These are phyloP conservation scores for Rhagologus leucostigma DNA, from an alignment of 2,113 vertebrate species.

Conservation along the genomic window DNA sequence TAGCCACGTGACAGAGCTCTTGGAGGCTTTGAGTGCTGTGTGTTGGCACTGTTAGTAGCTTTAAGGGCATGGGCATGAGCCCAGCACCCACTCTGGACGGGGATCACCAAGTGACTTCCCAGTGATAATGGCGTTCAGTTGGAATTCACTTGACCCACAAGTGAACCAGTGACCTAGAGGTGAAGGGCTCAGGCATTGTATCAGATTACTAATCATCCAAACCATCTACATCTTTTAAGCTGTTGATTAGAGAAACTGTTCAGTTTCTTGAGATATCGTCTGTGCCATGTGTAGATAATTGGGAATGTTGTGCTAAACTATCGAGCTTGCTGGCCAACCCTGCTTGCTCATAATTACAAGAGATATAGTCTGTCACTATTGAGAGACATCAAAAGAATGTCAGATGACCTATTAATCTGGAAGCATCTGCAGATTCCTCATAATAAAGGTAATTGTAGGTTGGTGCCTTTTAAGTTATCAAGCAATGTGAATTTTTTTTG, in stretches of 20 bases:
- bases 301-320: background rate
- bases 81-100: background rate
- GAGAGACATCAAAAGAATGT: background rate
- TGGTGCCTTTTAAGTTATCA: background rate
- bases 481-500: background rate
- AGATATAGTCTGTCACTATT: background rate
- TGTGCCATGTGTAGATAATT: background rate
- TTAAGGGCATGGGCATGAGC: background rate
- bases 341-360: background rate
- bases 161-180: constrained; percentile 36
- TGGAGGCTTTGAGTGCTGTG: background rate
- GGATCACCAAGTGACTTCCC: background rate
- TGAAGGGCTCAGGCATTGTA: background rate
- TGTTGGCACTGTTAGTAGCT: background rate
- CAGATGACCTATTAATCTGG: background rate
- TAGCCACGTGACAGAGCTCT: background rate
- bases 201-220: constrained; percentile 1
- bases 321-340: background rate
- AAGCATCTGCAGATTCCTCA: background rate
- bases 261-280: background rate
- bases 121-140: background rate
- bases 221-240: constrained; percentile 7
- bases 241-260: constrained; percentile 7
- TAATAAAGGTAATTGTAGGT: background rate
- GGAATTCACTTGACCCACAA: constrained; percentile 27